phyloP scores from a whole-genome alignment of 1,140 invertebrate genomes.

The Caerostris darwini region DNA sequence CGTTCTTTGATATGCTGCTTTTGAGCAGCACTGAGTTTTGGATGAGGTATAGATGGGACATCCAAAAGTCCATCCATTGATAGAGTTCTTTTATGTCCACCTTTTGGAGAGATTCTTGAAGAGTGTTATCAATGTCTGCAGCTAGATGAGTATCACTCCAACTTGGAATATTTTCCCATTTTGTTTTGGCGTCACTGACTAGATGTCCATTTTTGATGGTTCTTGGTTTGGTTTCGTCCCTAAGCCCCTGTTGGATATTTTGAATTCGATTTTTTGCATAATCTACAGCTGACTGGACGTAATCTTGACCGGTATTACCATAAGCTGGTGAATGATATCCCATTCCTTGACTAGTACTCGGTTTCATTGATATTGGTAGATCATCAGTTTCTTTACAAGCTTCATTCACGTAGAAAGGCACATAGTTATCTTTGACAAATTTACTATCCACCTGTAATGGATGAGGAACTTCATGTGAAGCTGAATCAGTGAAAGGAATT shows the following conservation, averaged over 20 bases:
- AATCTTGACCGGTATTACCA: constrained; percentile 63
- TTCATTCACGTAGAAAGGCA: constrained; percentile 54
- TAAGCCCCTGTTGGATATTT: constrained; percentile 84
- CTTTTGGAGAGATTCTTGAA: constrained; percentile 67
- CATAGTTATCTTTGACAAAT: not conserved
- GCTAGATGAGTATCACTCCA: constrained; percentile 69
- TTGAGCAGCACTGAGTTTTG: constrained; percentile 86
- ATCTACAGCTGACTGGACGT: constrained; percentile 84
- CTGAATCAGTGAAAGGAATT: constrained; percentile 41
- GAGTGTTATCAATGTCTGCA: constrained; percentile 79
- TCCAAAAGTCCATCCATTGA: constrained; percentile 73
- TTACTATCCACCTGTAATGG: not conserved
- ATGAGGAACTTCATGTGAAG: not conserved
- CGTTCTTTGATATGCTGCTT: constrained; percentile 85
- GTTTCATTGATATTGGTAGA: not conserved
- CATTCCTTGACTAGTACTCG: not conserved
- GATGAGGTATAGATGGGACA: constrained; percentile 85
- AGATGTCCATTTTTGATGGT: constrained; percentile 79
- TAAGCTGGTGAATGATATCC: constrained; percentile 3
- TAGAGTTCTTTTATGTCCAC: constrained; percentile 48
- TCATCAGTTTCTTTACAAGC: constrained; percentile 4
- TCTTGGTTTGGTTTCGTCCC: constrained; percentile 82
- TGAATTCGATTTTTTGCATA: constrained; percentile 87
- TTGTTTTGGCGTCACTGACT: constrained; percentile 80
- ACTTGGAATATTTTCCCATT: constrained; percentile 80